Evolutionary conservation across 1,140 invertebrate genomes (phyloP), one percentile per base, ranked within the genome.

Genomic region (Dreissena polymorpha): DNA sequence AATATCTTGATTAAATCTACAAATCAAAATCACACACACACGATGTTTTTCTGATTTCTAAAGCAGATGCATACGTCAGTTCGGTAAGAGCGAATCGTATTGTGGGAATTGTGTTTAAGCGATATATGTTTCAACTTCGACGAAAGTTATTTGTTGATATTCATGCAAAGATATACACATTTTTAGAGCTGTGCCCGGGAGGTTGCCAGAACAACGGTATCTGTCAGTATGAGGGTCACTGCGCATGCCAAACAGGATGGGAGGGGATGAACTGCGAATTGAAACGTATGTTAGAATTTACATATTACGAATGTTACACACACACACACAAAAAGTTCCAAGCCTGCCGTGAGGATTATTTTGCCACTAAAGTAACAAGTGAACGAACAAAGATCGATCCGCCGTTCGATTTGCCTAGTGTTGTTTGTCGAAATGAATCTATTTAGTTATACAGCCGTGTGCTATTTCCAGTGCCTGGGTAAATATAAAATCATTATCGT

Each of bases 121-220:
- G 23, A 8, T 29, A 70, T 29, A 12, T 51, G 39, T 29, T 23
- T 12, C 6, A n/a, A 73, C 14, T 18, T 53, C 29, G 14, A 25
- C 10, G 18, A 73, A 10, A 55, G 7, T 49, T 7, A 14, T 27
- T 3, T 60, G 39, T n/a, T 21, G 18, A 8, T 23, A 3, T 10
- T 55, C 25, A 25, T 74, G 13, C 39, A 39, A 6, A 39, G 39
- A 39, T 14, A n/a, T 21, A 72, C 39, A 64, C 63, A 10, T 29
- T 68, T 67, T 7, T 21, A 78, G 75, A 68, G 14, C 12, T 78
- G 3, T 82, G 68, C 29, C n/a, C 71, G 16, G 63, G 71, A 14
- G 69, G 63, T n/a, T 82, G 79, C 39, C 70, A 51, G 49, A 73
- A 82, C 68, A 71, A 71, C 2, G 79, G 79, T 16, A 18, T 70